Base-by-base conservation (phyloP, 2,113 vertebrate genomes). In the Leptodactylus fuscus region DNA sequence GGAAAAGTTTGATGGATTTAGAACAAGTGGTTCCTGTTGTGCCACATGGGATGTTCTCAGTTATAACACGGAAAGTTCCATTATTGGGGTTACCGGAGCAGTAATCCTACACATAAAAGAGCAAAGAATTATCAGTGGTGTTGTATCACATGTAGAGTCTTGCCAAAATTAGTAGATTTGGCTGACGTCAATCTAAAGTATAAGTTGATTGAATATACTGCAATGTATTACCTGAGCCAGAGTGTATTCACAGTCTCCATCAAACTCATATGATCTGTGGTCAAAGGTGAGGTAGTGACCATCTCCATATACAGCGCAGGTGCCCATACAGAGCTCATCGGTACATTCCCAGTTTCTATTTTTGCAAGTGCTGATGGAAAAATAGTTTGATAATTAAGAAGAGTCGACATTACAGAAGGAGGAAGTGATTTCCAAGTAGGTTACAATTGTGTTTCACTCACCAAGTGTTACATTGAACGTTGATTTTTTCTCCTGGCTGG, bases 241-340 rank as follows among this genome's bases (percentile, higher is more conserved):
- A 0, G 92, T 94, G 85, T 97, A 97, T 95, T 96, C 94, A 90
- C 96, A 98, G 89, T 88, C 93, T 87, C 97, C 97, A 48, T 93
- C 94, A 65, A 97, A 98, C 87, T 34, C 92, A 89, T 94, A 98
- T 41, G 91, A 92, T 83, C 93, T 94, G 38, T 93, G 93, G 5
- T 98, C 97, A 62, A 98, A 98, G 32, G 96, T 98, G 15, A 92
- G 92, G 77, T 96, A 96, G 88, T 98, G 96, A 13, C 97, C 96
- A 2, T 95, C 96, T 53, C 97, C 97, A 5, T 98, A 97, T 86
- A 97, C 90, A 49, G 93, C 88, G 34, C 97, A 98, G n/a, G 95
- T 96, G 75, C 94, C 94, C 85, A 95, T 89, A 87, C 97, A 98
- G 3, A 86, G 86, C 6, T 88, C 7, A 38, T 58, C 34, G 0